Percentiles rank a stretch among this genome's conserved stretches.
phyloP scores from a whole-genome alignment of 1,140 invertebrate genomes.

The Drosophila kohkoa region DNA sequence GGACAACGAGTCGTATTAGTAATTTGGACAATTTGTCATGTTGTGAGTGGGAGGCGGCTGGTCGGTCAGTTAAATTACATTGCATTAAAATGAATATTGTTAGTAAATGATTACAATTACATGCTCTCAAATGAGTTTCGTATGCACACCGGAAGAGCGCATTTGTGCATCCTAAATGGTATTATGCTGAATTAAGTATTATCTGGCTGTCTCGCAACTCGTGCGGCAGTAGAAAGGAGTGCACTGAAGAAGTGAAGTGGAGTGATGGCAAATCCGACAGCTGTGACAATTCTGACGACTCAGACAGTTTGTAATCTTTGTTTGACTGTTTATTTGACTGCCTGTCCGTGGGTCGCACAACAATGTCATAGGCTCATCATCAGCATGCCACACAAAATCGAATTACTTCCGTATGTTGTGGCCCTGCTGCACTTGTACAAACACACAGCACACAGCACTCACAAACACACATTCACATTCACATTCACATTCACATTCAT shows the following conservation, averaged over 20 bases:
- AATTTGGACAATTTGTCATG: slow-evolving; percentile 37
- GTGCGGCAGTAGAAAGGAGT: no score
- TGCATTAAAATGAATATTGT: slow-evolving; percentile 63
- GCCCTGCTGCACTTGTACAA: slow-evolving; percentile 39
- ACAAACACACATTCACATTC: slow-evolving; percentile 4
- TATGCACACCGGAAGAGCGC: slow-evolving; percentile 29
- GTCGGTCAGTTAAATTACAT: slow-evolving; percentile 2
- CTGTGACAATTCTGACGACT: slow-evolving; percentile 36
- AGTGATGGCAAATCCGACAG: slow-evolving; percentile 37
- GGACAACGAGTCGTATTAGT: slow-evolving; percentile 5
- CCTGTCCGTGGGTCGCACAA: slow-evolving; percentile 43
- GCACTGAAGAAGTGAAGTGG: not conserved
- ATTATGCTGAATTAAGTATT: slow-evolving; percentile 31
- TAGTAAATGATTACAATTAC: slow-evolving; percentile 72
- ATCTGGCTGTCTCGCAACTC: slow-evolving; percentile 29
- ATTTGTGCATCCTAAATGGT: slow-evolving; percentile 1
- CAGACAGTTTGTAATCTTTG: slow-evolving; percentile 42
- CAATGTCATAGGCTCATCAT: slow-evolving; percentile 67
- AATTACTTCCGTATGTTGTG: slow-evolving; percentile 78
- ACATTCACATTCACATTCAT: no score
- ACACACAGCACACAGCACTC: not conserved
- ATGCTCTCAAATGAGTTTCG: slow-evolving; percentile 21
- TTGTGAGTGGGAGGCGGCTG: slow-evolving; percentile 13
- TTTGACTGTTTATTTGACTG: slow-evolving; percentile 44
- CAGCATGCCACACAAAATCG: slow-evolving; percentile 71